Evolutionary conservation across 2,113 vertebrate genomes (phyloP).

Genomic region (Labrus mixtus): DNA sequence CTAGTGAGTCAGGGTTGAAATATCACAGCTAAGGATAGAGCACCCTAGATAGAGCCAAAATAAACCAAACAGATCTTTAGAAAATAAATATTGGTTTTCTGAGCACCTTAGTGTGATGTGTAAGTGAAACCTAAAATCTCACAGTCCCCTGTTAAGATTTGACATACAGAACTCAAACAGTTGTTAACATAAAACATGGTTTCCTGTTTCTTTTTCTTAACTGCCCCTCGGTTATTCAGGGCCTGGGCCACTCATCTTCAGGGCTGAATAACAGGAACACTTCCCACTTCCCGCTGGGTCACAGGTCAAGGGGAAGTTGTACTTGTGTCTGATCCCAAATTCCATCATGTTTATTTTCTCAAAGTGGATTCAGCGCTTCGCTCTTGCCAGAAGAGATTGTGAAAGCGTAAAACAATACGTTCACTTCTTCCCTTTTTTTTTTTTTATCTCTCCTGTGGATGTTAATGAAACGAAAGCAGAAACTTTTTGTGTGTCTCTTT

Average conservation of each 20-base stretch:
- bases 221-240: conserved; percentile 1
- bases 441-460: conserved; percentile 39
- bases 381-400: conserved; percentile 62
- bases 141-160: conserved; percentile 15
- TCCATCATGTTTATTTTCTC: conserved; percentile 79
- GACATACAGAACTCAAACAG: conserved; percentile 13
- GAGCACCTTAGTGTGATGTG: conserved; percentile 41
- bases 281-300: conserved; percentile 69
- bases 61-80: conserved; percentile 18
- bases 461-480: conserved; percentile 31
- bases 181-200: neutral
- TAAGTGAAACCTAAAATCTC: conserved; percentile 17
- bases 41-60: neutral
- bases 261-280: conserved; percentile 77
- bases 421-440: conserved; percentile 35
- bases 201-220: conserved; percentile 11
- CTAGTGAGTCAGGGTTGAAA: neutral
- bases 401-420: conserved; percentile 75
- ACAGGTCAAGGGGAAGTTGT: conserved; percentile 74
- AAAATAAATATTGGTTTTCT: conserved; percentile 50
- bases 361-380: conserved; percentile 52
- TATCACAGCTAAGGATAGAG: neutral
- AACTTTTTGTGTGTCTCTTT: neutral
- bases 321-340: conserved; percentile 75
- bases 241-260: conserved; percentile 26